Conservation (phyloP, 2,113 vertebrate genomes). For the Hassar affinis region DNA sequence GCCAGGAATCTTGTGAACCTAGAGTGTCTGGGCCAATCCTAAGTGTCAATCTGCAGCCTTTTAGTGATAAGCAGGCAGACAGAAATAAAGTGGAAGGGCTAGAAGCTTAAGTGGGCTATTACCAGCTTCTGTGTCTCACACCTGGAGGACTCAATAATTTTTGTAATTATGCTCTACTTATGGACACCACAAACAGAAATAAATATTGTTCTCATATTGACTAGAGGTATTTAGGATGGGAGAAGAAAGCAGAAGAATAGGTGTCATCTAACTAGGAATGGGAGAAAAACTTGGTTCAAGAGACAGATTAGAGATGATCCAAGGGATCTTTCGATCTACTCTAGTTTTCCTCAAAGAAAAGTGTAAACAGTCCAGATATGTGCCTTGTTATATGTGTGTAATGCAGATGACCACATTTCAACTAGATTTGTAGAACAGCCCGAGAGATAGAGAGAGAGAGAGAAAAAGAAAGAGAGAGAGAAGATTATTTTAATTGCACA, state of each 20-base stretch:
- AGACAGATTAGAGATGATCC: not conserved
- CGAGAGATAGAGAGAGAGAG: not conserved
- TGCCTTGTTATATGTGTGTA: not conserved
- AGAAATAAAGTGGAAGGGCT: conserved; percentile 30
- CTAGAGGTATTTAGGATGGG: not conserved
- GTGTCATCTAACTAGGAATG: not conserved
- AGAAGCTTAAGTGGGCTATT: conserved; percentile 3
- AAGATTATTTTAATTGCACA: conserved; percentile 3
- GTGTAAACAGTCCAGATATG: not conserved
- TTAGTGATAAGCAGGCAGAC: not conserved
- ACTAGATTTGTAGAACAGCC: not conserved
- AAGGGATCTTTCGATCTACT: not conserved
- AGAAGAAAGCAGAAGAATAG: not conserved
- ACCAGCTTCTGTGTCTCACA: not conserved
- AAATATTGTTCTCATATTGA: not conserved
- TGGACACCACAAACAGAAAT: not conserved
- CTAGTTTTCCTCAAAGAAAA: not conserved
- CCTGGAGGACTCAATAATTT: not conserved
- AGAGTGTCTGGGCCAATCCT: conserved; percentile 34
- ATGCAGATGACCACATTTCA: not conserved
- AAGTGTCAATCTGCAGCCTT: conserved; percentile 40
- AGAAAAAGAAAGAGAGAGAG: not conserved
- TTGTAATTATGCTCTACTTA: conserved; percentile 1
- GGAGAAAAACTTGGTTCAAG: not conserved
- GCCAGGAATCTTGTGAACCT: conserved; percentile 19